Conservation (phyloP, 1,140 invertebrate species). For the Drosophila obscura region DNA sequence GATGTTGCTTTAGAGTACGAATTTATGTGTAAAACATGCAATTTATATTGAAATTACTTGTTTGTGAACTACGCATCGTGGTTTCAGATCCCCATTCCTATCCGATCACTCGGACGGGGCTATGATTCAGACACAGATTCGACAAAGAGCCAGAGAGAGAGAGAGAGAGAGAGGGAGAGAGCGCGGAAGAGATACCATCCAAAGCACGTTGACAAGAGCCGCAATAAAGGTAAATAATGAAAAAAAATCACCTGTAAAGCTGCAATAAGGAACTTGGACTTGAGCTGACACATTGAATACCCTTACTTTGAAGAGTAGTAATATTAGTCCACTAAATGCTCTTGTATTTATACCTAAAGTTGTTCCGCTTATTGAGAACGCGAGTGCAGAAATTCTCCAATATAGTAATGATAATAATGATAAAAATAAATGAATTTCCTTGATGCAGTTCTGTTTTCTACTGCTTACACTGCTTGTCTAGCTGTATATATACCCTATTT, state of each 20-base stretch:
- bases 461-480: constrained; percentile 3
- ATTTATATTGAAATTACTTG: constrained; percentile 76
- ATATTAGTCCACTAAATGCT: background rate
- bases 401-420: too few species aligned
- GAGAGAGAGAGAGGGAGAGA: too few species aligned
- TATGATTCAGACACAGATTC: constrained; percentile 32
- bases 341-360: background rate
- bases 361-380: too few species aligned
- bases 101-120: background rate
- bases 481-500: background rate
- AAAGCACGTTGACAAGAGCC: constrained; percentile 48
- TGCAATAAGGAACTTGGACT: constrained; percentile 8
- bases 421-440: too few species aligned
- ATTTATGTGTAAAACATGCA: constrained; percentile 74
- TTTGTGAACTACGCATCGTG: constrained; percentile 51
- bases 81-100: constrained; percentile 56
- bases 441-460: background rate
- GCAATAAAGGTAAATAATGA: constrained; percentile 45
- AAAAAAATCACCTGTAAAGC: constrained; percentile 59
- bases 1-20: constrained; percentile 25
- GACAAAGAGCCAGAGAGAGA: too few species aligned
- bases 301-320: background rate
- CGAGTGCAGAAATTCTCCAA: background rate
- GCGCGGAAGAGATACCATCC: constrained; percentile 48
- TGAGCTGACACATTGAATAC: constrained; percentile 3